phyloP scores from a whole-genome alignment of 1,140 invertebrate species.

The Sinonovacula constricta region DNA sequence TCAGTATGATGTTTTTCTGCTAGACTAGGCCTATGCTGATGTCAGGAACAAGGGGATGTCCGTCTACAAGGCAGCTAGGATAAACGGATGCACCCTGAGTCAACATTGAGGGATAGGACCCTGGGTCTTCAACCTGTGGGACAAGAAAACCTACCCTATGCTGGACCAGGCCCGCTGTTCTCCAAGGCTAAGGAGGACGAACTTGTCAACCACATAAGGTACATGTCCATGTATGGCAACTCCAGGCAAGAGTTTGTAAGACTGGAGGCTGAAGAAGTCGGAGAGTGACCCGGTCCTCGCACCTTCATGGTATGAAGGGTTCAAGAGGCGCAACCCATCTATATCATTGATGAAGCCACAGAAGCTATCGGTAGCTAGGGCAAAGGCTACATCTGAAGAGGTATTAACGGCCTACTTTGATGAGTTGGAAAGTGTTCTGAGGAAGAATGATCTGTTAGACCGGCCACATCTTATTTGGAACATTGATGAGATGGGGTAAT shows the following conservation, averaged over 20 bases:
- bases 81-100: not conserved
- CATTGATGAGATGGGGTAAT: slow-evolving; percentile 77
- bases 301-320: slow-evolving; percentile 25
- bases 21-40: not conserved
- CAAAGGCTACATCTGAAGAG: slow-evolving; percentile 12
- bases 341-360: slow-evolving; percentile 5
- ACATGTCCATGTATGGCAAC: slow-evolving; percentile 12
- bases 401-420: slow-evolving; percentile 13
- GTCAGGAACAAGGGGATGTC: not conserved
- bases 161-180: not conserved
- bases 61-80: slow-evolving; percentile 1
- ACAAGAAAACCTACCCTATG: not conserved
- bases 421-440: slow-evolving; percentile 2
- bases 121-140: not conserved
- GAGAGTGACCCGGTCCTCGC: not conserved
- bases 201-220: not conserved
- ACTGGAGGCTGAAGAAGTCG: not conserved
- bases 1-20: not conserved
- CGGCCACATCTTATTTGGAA: slow-evolving; percentile 69
- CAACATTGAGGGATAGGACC: not conserved
- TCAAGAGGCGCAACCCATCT: not conserved
- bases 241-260: not conserved
- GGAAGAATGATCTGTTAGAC: slow-evolving; percentile 54
- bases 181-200: not conserved
- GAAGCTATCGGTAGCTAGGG: not conserved